Evolutionary conservation across 2,113 vertebrate species (phyloP).

Genomic region (Perccottus glenii): DNA sequence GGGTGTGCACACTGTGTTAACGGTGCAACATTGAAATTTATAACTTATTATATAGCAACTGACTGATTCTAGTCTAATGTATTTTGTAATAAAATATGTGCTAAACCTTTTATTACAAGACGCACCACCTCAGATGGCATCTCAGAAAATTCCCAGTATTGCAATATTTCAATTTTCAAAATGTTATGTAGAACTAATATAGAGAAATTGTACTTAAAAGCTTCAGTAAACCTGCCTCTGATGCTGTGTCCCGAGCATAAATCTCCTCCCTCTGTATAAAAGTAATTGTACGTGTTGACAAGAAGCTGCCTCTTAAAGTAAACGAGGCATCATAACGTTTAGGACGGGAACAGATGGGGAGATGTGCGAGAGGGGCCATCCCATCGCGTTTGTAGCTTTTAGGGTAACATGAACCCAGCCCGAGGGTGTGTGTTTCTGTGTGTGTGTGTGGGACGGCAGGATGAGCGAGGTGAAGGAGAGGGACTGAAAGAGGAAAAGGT

Average conservation of each 20-base stretch:
- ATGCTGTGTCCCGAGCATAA: neutral
- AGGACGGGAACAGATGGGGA: slow-evolving; percentile 51
- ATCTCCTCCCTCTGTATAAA: slow-evolving; percentile 13
- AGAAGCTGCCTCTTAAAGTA: slow-evolving; percentile 28
- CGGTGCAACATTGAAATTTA: no score
- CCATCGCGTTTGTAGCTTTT: slow-evolving; percentile 64
- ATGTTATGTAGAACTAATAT: neutral
- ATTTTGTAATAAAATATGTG: no score
- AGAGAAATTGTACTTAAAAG: neutral
- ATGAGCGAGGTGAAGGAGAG: slow-evolving; percentile 52
- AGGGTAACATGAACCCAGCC: slow-evolving; percentile 63
- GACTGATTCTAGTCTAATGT: no score
- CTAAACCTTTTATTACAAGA: no score
- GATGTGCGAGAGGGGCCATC: slow-evolving; percentile 40
- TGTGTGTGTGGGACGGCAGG: slow-evolving; percentile 15
- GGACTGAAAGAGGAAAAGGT: slow-evolving; percentile 39
- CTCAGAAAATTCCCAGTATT: no score
- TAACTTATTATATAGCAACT: no score
- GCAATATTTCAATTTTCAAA: neutral
- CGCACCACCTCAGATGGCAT: no score
- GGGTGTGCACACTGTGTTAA: no score
- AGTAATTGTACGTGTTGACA: slow-evolving; percentile 33
- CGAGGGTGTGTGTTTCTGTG: slow-evolving; percentile 39
- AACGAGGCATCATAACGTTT: slow-evolving; percentile 44
- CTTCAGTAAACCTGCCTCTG: neutral